Evolutionary conservation across 2,113 vertebrate species (phyloP).

Genomic region (Philantomba maxwellii): DNA sequence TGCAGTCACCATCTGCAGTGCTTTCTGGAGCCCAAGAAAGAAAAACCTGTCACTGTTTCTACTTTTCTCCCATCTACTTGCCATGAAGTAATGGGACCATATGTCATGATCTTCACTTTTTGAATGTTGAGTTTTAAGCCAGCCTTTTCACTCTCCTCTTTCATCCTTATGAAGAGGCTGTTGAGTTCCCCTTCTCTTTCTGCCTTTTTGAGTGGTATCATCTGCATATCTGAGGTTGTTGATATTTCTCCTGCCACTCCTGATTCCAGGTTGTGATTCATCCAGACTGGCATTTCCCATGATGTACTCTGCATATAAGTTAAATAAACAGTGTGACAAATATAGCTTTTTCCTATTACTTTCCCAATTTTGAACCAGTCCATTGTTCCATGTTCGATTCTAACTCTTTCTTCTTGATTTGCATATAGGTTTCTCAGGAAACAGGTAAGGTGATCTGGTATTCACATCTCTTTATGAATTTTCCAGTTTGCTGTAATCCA

Average conservation of each 20-base stretch:
- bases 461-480: not conserved
- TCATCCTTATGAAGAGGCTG: not conserved
- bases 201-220: not conserved
- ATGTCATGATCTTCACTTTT: not conserved
- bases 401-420: not conserved
- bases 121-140: not conserved
- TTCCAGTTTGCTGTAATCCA: not conserved
- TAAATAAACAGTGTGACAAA: not conserved
- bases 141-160: not conserved
- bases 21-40: not conserved
- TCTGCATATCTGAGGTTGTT: not conserved
- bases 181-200: not conserved
- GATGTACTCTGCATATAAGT: not conserved
- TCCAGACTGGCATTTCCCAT: not conserved
- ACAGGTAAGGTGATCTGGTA: not conserved
- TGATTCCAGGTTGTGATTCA: not conserved
- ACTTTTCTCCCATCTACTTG: not conserved
- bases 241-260: not conserved
- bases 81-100: not conserved
- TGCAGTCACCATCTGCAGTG: not conserved
- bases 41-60: not conserved
- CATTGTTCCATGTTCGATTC: not conserved
- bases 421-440: not conserved
- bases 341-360: not conserved
- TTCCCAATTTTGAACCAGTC: not conserved